Evolutionary conservation across 2,888 invertebrate genomes (phyloP).

Genomic region (Aquatica leii): DNA sequence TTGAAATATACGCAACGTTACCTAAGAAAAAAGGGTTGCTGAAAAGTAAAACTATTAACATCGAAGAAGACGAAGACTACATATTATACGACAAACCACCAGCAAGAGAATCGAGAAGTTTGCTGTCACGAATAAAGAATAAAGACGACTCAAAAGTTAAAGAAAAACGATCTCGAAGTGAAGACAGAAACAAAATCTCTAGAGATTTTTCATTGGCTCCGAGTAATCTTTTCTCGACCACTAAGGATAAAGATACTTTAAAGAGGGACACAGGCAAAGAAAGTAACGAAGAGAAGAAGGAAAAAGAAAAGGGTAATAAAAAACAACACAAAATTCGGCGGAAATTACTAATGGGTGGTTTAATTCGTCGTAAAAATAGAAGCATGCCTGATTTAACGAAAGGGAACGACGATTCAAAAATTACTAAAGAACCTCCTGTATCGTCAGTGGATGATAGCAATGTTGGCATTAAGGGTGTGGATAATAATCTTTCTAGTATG

Average conservation of each 20-base stretch:
- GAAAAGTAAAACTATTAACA: conserved; percentile 71
- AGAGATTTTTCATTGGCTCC: conserved; percentile 77
- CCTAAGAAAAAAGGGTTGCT: conserved; percentile 84
- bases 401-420: conserved; percentile 64
- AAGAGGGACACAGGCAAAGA: conserved; percentile 68
- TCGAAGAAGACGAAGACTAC: conserved; percentile 77
- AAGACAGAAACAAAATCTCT: conserved; percentile 81
- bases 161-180: conserved; percentile 83
- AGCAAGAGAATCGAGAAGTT: conserved; percentile 73
- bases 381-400: conserved; percentile 93
- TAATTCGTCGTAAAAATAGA: conserved; percentile 86
- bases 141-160: conserved; percentile 73
- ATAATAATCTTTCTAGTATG: conserved; percentile 67
- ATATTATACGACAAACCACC: conserved; percentile 72
- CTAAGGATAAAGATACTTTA: conserved; percentile 60
- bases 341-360: conserved; percentile 87
- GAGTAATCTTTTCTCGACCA: conserved; percentile 51
- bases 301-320: conserved; percentile 73
- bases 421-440: conserved; percentile 59
- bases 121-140: conserved; percentile 73
- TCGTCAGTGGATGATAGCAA: conserved; percentile 79
- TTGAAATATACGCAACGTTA: conserved; percentile 90
- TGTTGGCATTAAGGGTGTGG: conserved; percentile 71
- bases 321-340: conserved; percentile 91
- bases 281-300: conserved; percentile 68